Evolutionary conservation across 2,888 invertebrate genomes (phyloP).

Genomic region (Eilema sororculum): DNA sequence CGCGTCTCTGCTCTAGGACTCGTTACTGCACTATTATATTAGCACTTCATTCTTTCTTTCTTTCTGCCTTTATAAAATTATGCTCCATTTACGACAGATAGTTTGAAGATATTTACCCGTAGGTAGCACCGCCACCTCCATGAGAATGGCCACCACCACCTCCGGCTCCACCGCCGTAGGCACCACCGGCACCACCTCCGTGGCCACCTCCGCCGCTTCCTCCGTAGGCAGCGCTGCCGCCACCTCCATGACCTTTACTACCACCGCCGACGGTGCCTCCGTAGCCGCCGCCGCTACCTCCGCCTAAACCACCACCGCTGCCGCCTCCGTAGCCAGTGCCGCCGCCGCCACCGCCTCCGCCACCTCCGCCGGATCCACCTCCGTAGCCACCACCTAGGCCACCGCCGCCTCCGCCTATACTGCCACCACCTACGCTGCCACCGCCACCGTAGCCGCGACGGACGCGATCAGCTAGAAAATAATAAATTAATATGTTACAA

Average conservation of each 20-base stretch:
- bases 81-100: neutral
- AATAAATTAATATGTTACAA: neutral
- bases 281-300: conserved; percentile 1
- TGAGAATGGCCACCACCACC: conserved; percentile 51
- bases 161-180: conserved; percentile 34
- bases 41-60: neutral
- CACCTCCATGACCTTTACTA: conserved; percentile 34
- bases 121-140: conserved; percentile 47
- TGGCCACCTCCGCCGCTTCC: conserved; percentile 41
- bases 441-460: conserved; percentile 8
- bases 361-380: conserved; percentile 6
- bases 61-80: neutral
- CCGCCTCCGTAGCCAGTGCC: conserved; percentile 18
- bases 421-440: neutral
- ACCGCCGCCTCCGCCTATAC: conserved; percentile 29
- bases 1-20: neutral
- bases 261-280: neutral
- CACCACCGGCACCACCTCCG: conserved; percentile 38
- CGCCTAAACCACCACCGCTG: too few species aligned
- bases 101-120: conserved; percentile 56
- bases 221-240: conserved; percentile 22
- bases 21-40: too few species aligned
- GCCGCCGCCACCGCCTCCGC: conserved; percentile 39
- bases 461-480: conserved; percentile 2
- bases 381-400: conserved; percentile 38